These are phyloP conservation scores for Chironomus tentans DNA, from an alignment of 2,888 invertebrate species.

Conservation along the genomic window DNA sequence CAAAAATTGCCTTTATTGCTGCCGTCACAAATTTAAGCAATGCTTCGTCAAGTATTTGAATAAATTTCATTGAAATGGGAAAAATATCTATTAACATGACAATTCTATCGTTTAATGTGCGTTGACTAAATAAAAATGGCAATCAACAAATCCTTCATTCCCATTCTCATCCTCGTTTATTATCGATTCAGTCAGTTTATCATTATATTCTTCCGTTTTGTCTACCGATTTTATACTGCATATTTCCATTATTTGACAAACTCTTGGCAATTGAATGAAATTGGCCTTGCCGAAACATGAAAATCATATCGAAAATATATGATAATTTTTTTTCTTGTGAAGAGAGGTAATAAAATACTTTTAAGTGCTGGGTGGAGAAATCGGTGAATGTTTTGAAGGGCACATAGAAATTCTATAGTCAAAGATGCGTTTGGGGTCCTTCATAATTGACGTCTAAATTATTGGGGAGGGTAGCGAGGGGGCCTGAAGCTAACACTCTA, in stretches of 20 bases:
- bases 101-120: not conserved
- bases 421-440: no score
- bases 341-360: not conserved
- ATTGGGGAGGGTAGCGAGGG: no score
- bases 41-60: not conserved
- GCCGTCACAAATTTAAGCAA: not conserved
- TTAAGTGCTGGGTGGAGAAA: not conserved
- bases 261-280: not conserved
- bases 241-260: not conserved
- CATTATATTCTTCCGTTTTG: no score
- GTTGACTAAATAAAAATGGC: not conserved
- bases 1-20: not conserved
- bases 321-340: slow-evolving; percentile 1
- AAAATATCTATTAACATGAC: slow-evolving; percentile 2
- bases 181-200: not conserved
- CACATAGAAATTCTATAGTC: not conserved
- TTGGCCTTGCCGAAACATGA: not conserved
- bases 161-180: not conserved
- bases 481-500: no score
- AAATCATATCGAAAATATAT: not conserved
- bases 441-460: no score
- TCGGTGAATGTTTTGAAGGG: not conserved
- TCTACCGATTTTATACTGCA: no score
- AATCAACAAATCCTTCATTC: not conserved
- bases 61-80: not conserved